phyloP scores from a whole-genome alignment of 2,888 invertebrate genomes.

The Holacanthella duospinosa region DNA sequence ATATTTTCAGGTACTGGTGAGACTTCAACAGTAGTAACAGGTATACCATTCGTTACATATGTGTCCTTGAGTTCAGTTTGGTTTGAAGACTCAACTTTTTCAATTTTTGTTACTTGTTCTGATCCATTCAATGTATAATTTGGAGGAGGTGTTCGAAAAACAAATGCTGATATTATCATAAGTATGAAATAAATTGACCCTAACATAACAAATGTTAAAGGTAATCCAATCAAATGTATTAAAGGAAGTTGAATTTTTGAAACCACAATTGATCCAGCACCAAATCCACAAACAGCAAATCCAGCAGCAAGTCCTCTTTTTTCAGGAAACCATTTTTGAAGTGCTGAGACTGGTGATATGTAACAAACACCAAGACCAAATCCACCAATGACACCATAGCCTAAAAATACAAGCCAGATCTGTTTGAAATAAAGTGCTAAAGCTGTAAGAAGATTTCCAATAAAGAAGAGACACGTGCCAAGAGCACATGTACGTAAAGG shows the following conservation, averaged over 20 bases:
- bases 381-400: conserved; percentile 18
- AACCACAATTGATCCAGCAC: conserved; percentile 32
- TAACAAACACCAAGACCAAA: conserved; percentile 26
- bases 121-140: too few relatives aligned
- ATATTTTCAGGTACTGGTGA: too few relatives aligned
- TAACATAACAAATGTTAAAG: conserved; percentile 27
- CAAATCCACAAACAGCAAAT: conserved; percentile 34
- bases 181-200: conserved; percentile 21
- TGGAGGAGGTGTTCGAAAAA: conserved; percentile 30
- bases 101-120: too few relatives aligned
- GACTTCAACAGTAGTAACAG: too few relatives aligned
- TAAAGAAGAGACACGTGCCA: conserved; percentile 22
- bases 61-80: too few relatives aligned
- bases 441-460: conserved; percentile 24
- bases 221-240: conserved; percentile 19
- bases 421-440: conserved; percentile 20
- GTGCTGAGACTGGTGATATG: conserved; percentile 30
- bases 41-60: too few relatives aligned
- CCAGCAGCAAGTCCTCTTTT: conserved; percentile 30
- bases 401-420: conserved; percentile 25
- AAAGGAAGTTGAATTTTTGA: conserved; percentile 28
- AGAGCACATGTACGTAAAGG: conserved; percentile 20
- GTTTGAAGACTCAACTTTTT: too few relatives aligned
- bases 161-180: conserved; percentile 21
- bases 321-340: conserved; percentile 36